A percentile compares a stretch with the other conserved stretches of the same genome.
phyloP scores from a whole-genome alignment of 1,140 invertebrate genomes.

The Cydia splendana region DNA sequence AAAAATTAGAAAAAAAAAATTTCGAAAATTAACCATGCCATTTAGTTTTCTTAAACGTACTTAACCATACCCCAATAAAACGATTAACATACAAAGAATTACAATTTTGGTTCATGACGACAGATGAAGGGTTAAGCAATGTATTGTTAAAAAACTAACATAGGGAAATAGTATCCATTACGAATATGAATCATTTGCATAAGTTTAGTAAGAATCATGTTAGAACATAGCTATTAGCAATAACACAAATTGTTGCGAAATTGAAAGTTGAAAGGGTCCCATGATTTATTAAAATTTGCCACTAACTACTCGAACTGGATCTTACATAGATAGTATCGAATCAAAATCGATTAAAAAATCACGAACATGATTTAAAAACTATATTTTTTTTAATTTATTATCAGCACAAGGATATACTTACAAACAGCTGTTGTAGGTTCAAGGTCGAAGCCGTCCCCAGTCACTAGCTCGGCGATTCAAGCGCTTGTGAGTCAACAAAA shows the following conservation, averaged over 20 bases:
- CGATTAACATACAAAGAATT: too few relatives aligned
- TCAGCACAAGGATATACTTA: constrained; percentile 44
- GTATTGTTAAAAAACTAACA: not conserved
- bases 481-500: constrained; percentile 56
- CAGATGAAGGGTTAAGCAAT: too few relatives aligned
- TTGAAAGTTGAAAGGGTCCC: constrained; percentile 12
- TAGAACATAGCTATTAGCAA: not conserved
- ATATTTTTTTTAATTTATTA: constrained; percentile 6
- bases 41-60: too few relatives aligned
- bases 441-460: constrained; percentile 56
- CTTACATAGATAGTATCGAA: not conserved
- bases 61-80: too few relatives aligned
- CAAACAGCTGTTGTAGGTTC: constrained; percentile 66
- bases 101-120: too few relatives aligned
- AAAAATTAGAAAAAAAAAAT: too few relatives aligned
- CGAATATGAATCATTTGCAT: not conserved
- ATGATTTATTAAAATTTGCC: not conserved
- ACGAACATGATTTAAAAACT: not conserved
- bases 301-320: not conserved
- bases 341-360: not conserved
- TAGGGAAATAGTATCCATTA: not conserved
- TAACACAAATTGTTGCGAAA: constrained; percentile 3
- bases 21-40: too few relatives aligned
- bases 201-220: not conserved
- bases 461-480: constrained; percentile 49